Evolutionary conservation across 2,888 invertebrate species (phyloP).

Genomic region (Chaetogeoica ovagalla): DNA sequence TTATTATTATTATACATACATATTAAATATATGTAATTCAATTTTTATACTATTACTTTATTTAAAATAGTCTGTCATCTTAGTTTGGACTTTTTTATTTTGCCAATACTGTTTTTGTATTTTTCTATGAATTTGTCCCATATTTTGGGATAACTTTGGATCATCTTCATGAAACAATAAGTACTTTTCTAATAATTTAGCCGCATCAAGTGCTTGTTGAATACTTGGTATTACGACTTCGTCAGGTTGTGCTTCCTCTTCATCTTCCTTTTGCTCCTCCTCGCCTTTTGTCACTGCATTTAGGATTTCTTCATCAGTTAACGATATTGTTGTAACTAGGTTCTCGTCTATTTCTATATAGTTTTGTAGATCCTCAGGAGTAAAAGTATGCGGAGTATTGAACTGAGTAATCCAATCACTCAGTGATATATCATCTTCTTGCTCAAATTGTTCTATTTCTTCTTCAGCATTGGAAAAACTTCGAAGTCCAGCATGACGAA

Average conservation of each 20-base stretch:
- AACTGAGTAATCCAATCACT: constrained; percentile 10
- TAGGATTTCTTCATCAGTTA: constrained; percentile 19
- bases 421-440: background rate
- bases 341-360: constrained; percentile 7
- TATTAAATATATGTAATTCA: too few species aligned
- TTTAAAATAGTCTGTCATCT: too few species aligned
- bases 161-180: too few species aligned
- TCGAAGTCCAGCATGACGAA: constrained; percentile 5
- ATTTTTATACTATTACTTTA: too few species aligned
- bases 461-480: constrained; percentile 13
- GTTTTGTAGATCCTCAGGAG: constrained; percentile 2
- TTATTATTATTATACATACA: too few species aligned
- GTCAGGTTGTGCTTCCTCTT: constrained; percentile 7
- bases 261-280: constrained; percentile 1
- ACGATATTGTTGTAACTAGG: constrained; percentile 2
- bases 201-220: too few species aligned
- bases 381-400: background rate
- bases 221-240: constrained; percentile 7
- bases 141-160: too few species aligned
- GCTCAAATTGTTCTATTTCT: constrained; percentile 18
- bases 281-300: too few species aligned
- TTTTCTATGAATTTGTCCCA: too few species aligned
- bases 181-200: too few species aligned
- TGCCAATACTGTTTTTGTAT: too few species aligned
- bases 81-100: too few species aligned